phyloP scores from a whole-genome alignment of 1,140 invertebrate genomes.

The Temnothorax longispinosus region DNA sequence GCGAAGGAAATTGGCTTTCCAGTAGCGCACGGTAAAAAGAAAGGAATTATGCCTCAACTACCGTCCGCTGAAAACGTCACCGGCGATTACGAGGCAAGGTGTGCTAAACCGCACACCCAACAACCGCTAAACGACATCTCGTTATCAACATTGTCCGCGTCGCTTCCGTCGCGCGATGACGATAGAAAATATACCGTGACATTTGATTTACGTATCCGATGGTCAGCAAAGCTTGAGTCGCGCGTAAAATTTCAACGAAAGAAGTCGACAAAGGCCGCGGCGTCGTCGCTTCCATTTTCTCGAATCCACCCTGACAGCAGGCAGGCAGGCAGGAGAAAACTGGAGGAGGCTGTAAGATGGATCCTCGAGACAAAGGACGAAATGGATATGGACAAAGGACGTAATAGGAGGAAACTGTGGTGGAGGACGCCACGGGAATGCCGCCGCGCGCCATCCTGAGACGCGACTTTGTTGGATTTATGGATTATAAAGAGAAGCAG shows the following conservation, averaged over 20 bases:
- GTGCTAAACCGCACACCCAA: slow-evolving; percentile 30
- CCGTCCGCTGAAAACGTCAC: slow-evolving; percentile 26
- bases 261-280: slow-evolving; percentile 25
- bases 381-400: slow-evolving; percentile 80
- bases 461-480: slow-evolving; percentile 83
- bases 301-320: slow-evolving; percentile 32
- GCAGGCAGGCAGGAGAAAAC: slow-evolving; percentile 49
- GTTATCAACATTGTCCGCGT: not conserved
- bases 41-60: slow-evolving; percentile 43
- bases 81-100: slow-evolving; percentile 10
- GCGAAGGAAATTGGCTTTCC: slow-evolving; percentile 58
- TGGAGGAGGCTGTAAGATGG: slow-evolving; percentile 66
- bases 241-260: not conserved
- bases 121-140: slow-evolving; percentile 2
- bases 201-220: not conserved
- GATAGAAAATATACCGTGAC: not conserved
- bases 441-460: slow-evolving; percentile 69
- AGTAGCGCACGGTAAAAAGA: slow-evolving; percentile 62
- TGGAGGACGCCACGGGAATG: slow-evolving; percentile 72
- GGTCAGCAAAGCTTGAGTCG: not conserved
- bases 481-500: slow-evolving; percentile 83
- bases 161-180: not conserved
- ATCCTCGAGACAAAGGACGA: slow-evolving; percentile 78
- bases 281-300: slow-evolving; percentile 23
- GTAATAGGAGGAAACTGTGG: slow-evolving; percentile 66